Conservation (phyloP, 2,113 vertebrate species). For the Anguilla rostrata region DNA sequence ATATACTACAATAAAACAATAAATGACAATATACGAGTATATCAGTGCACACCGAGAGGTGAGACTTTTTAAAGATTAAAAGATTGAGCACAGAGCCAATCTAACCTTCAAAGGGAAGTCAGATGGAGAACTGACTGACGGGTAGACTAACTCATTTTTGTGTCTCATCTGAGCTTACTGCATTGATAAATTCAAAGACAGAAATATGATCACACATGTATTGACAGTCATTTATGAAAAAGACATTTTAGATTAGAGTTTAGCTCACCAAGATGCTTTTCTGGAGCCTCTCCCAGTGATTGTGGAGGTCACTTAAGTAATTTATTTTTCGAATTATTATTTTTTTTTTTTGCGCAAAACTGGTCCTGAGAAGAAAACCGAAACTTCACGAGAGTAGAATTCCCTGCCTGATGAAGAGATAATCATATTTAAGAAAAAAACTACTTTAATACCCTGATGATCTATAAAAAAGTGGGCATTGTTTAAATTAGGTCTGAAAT, state of each 20-base stretch:
- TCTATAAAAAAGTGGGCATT: slow-evolving; percentile 18
- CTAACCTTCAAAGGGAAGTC: not conserved
- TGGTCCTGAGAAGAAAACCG: slow-evolving; percentile 67
- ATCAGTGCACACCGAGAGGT: too few species aligned
- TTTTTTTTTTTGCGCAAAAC: slow-evolving; percentile 69
- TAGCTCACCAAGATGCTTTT: slow-evolving; percentile 54
- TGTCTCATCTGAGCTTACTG: too few species aligned
- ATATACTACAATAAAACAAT: too few species aligned
- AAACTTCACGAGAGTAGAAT: slow-evolving; percentile 73
- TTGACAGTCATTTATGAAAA: too few species aligned
- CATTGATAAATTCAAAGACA: too few species aligned
- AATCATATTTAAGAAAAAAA: slow-evolving; percentile 65
- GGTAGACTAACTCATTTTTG: too few species aligned
- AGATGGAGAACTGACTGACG: not conserved
- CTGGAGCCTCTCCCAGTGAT: slow-evolving; percentile 50
- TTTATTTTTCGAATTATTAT: too few species aligned
- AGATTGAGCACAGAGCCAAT: not conserved
- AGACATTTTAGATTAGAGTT: too few species aligned
- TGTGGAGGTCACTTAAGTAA: slow-evolving; percentile 62
- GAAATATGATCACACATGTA: too few species aligned
- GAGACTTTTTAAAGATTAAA: too few species aligned
- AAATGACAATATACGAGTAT: too few species aligned
- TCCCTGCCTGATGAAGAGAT: slow-evolving; percentile 70
- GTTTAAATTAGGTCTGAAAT: slow-evolving; percentile 53
- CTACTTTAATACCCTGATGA: slow-evolving; percentile 50